Evolutionary conservation across 2,888 invertebrate genomes (phyloP).

Genomic region (Andrena haemorrhoa): DNA sequence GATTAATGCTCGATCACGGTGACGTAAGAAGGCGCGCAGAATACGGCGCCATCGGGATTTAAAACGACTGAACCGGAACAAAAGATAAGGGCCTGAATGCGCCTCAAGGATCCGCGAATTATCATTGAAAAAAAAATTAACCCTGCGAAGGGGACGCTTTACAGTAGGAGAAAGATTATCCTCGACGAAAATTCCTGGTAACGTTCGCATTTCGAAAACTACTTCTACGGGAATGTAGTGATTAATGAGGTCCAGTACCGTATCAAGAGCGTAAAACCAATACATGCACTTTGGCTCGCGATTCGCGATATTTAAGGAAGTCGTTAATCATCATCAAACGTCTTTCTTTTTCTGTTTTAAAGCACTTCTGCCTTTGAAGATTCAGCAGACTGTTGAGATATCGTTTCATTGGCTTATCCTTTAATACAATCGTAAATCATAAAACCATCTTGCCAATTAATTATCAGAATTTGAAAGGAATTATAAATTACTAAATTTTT

Average conservation of each 20-base stretch:
- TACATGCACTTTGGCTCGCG: slow-evolving; percentile 26
- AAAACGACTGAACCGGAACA: slow-evolving; percentile 62
- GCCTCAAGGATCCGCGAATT: slow-evolving; percentile 19
- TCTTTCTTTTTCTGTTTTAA: slow-evolving; percentile 28
- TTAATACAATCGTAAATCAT: background rate
- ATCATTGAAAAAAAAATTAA: background rate
- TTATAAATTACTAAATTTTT: too few species aligned
- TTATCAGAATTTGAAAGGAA: too few species aligned
- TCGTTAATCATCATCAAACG: slow-evolving; percentile 59
- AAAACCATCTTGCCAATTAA: background rate
- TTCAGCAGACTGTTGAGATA: background rate
- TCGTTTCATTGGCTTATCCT: background rate
- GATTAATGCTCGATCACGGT: slow-evolving; percentile 53
- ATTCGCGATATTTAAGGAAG: slow-evolving; percentile 34
- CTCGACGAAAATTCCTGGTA: slow-evolving; percentile 25
- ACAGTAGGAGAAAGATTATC: background rate
- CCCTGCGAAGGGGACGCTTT: too few species aligned
- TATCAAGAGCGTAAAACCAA: slow-evolving; percentile 32
- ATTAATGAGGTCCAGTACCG: slow-evolving; percentile 55
- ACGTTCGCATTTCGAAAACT: slow-evolving; percentile 8
- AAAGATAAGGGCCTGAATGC: slow-evolving; percentile 49
- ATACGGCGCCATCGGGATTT: slow-evolving; percentile 37
- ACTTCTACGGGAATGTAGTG: slow-evolving; percentile 33
- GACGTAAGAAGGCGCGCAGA: slow-evolving; percentile 32
- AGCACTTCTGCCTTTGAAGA: background rate